Percentiles rank a stretch among this genome's conserved stretches.
phyloP scores from a whole-genome alignment of 1,140 invertebrate genomes.

The Psilanteris sp. region DNA sequence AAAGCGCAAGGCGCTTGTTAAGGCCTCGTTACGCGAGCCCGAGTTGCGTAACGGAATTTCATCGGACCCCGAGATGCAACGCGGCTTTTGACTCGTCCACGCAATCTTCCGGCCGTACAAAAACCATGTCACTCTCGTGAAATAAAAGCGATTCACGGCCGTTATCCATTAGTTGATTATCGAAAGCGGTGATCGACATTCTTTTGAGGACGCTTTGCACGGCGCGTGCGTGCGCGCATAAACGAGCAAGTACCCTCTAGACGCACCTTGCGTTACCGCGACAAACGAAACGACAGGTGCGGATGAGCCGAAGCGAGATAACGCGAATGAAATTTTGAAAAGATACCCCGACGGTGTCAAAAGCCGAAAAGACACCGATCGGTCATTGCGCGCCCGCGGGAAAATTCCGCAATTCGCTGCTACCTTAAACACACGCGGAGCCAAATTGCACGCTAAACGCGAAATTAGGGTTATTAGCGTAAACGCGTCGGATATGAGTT shows the following conservation, averaged over 20 bases:
- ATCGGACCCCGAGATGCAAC: too few relatives aligned
- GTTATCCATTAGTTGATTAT: conserved; percentile 73
- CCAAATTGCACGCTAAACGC: conserved; percentile 42
- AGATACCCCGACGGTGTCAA: conserved; percentile 26
- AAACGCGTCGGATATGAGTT: conserved; percentile 19
- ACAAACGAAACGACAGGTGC: conserved; percentile 54
- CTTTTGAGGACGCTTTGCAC: conserved; percentile 33
- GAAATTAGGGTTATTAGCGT: conserved; percentile 34
- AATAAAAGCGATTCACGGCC: conserved; percentile 48
- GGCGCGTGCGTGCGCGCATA: conserved; percentile 51
- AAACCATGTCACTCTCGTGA: conserved; percentile 13
- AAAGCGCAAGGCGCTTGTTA: too few relatives aligned
- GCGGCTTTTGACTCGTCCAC: too few relatives aligned
- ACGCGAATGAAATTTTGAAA: conserved; percentile 54
- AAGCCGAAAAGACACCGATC: conserved; percentile 19
- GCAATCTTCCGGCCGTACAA: conserved; percentile 27
- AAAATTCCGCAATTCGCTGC: not conserved
- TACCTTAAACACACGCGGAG: conserved; percentile 10
- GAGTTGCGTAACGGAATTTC: too few relatives aligned
- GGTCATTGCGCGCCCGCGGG: conserved; percentile 15
- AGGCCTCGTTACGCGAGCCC: too few relatives aligned
- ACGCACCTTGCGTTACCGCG: conserved; percentile 43
- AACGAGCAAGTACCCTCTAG: conserved; percentile 22
- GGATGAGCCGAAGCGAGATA: conserved; percentile 24
- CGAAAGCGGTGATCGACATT: conserved; percentile 61